Percentiles rank a stretch among this genome's conserved stretches.
Conservation (phyloP, 2,888 invertebrate species). For the Marasmarcha lunaedactyla region DNA sequence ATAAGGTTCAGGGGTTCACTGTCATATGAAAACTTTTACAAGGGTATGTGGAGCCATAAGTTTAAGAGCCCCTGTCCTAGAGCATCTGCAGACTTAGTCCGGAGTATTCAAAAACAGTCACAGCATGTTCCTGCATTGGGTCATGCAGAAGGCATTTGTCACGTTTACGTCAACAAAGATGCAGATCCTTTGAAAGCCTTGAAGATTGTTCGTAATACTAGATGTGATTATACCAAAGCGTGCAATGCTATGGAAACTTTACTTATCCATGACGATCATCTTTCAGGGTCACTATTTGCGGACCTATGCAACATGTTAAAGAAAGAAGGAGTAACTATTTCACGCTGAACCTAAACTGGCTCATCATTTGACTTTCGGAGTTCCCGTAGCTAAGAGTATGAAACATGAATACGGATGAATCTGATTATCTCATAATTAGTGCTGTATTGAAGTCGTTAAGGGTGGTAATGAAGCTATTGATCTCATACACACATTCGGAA, state of each 20-base stretch:
- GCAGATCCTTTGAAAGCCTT: slow-evolving; percentile 88
- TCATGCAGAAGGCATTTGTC: slow-evolving; percentile 98
- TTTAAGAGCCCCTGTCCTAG: too few relatives aligned
- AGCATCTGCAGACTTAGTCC: slow-evolving; percentile 93
- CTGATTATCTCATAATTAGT: too few relatives aligned
- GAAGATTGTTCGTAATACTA: slow-evolving; percentile 92
- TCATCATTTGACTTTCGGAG: slow-evolving; percentile 90
- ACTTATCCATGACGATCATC: slow-evolving; percentile 89
- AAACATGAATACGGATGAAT: slow-evolving; percentile 93
- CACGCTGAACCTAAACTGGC: slow-evolving; percentile 90
- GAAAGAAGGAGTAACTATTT: slow-evolving; percentile 87
- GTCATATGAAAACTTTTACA: too few relatives aligned
- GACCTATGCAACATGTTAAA: slow-evolving; percentile 93
- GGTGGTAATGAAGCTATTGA: slow-evolving; percentile 89
- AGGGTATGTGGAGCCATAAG: too few relatives aligned
- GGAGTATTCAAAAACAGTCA: slow-evolving; percentile 88
- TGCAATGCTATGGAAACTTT: slow-evolving; percentile 99
- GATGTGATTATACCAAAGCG: slow-evolving; percentile 99
- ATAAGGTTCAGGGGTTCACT: too few relatives aligned
- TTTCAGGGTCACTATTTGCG: slow-evolving; percentile 77
- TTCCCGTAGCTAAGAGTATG: slow-evolving; percentile 90
- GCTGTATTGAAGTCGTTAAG: slow-evolving; percentile 95
- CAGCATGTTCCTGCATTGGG: slow-evolving; percentile 97
- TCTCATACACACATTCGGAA: slow-evolving; percentile 96
- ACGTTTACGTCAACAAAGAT: slow-evolving; percentile 95